A percentile compares a stretch with the other conserved stretches of the same genome.
phyloP scores from a whole-genome alignment of 2,888 invertebrate species.

The Elmis aenea region DNA sequence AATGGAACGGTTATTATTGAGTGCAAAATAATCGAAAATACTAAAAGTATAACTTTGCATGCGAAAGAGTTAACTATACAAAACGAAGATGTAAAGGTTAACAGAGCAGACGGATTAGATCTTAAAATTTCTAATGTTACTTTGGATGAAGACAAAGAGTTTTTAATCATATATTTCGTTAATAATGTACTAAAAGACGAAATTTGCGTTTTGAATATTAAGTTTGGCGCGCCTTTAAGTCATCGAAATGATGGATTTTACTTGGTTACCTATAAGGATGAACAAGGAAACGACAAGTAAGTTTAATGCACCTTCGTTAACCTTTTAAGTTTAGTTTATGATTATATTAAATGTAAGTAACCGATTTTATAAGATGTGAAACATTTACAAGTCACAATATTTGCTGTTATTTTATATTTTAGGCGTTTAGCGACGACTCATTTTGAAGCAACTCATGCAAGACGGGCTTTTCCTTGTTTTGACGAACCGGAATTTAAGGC shows the following conservation, averaged over 20 bases:
- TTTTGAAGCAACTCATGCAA: conserved; percentile 60
- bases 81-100: background rate
- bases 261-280: conserved; percentile 41
- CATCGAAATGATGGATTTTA: conserved; percentile 48
- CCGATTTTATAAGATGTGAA: too few relatives aligned
- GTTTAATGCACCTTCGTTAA: too few relatives aligned
- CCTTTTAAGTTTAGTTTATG: too few relatives aligned
- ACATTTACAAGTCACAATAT: background rate
- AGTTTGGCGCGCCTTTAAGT: conserved; percentile 29
- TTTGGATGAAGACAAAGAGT: too few relatives aligned
- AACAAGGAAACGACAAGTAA: conserved; percentile 19
- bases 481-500: conserved; percentile 54
- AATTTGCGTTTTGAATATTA: conserved; percentile 5
- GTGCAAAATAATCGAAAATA: conserved; percentile 4
- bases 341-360: too few relatives aligned
- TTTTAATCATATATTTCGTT: too few relatives aligned
- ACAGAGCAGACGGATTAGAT: background rate
- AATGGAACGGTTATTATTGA: conserved; percentile 12
- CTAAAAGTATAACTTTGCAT: conserved; percentile 15
- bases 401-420: conserved; percentile 1
- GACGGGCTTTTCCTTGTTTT: conserved; percentile 71
- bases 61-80: background rate
- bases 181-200: background rate
- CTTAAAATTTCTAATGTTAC: too few relatives aligned
- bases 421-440: conserved; percentile 54